Conservation (phyloP, 2,113 vertebrate species). For the Lepidothrix coronata region DNA sequence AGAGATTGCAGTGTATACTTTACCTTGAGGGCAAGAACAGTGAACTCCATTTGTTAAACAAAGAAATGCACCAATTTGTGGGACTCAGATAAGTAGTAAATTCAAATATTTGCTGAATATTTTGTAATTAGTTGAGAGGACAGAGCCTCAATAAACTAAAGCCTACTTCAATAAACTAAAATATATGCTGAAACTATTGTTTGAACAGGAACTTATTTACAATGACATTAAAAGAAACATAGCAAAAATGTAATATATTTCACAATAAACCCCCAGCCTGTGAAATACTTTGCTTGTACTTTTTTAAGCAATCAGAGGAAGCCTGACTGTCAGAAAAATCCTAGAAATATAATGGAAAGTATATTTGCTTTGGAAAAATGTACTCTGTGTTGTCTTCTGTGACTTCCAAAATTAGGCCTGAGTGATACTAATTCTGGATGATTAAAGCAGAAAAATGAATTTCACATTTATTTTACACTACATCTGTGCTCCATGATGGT, state of each 20-base stretch:
- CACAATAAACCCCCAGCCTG: background rate
- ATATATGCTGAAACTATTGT: background rate
- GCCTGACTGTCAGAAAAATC: background rate
- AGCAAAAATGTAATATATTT: background rate
- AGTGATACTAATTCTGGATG: background rate
- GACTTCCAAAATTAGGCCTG: background rate
- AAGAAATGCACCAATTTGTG: constrained; percentile 55
- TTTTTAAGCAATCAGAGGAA: background rate
- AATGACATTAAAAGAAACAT: background rate
- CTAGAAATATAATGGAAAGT: background rate
- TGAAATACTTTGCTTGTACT: background rate
- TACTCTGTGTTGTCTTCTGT: background rate
- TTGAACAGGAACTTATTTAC: background rate
- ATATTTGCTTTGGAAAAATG: background rate
- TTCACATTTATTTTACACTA: background rate
- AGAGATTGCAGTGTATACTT: constrained; percentile 66
- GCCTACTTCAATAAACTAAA: background rate
- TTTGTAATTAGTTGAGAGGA: constrained; percentile 71
- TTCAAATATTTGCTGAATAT: constrained; percentile 78
- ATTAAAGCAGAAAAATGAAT: background rate
- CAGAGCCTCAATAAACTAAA: constrained; percentile 41
- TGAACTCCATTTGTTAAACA: constrained; percentile 75
- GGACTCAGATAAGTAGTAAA: constrained; percentile 57
- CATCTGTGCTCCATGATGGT: background rate
- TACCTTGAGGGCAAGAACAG: constrained; percentile 68